Evolutionary conservation across 2,888 invertebrate genomes (phyloP).

Genomic region (Rhingia rostrata): DNA sequence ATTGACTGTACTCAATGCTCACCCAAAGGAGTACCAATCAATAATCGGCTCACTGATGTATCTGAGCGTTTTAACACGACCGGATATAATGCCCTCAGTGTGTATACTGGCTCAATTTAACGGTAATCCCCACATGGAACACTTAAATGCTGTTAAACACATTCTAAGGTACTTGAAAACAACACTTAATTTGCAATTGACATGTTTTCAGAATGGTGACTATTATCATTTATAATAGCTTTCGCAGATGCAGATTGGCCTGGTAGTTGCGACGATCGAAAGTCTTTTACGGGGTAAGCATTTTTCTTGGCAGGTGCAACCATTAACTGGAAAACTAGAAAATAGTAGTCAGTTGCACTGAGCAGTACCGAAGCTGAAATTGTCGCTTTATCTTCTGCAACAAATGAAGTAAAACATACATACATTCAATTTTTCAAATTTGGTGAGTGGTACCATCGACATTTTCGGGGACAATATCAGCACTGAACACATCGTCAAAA

Average conservation of each 20-base stretch:
- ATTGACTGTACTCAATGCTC: too few species aligned
- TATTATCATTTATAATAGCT: not conserved
- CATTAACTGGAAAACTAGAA: too few species aligned
- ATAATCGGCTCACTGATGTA: constrained; percentile 18
- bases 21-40: constrained; percentile 30
- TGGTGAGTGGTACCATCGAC: too few species aligned
- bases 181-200: not conserved
- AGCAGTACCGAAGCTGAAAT: constrained; percentile 51
- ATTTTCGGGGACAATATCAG: constrained; percentile 36
- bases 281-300: constrained; percentile 32
- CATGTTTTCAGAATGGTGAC: not conserved
- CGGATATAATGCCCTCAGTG: constrained; percentile 30
- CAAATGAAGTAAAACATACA: constrained; percentile 41
- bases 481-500: too few species aligned
- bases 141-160: constrained; percentile 35
- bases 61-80: constrained; percentile 16
- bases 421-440: constrained; percentile 38
- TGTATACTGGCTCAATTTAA: constrained; percentile 29
- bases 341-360: too few species aligned
- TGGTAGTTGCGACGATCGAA: constrained; percentile 7
- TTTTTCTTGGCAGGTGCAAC: too few species aligned
- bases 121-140: constrained; percentile 17
- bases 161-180: constrained; percentile 19
- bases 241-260: constrained; percentile 7
- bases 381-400: constrained; percentile 45